phyloP scores from a whole-genome alignment of 92 coral and sea anemone genomes.

The Zoanthus sansibaricus region DNA sequence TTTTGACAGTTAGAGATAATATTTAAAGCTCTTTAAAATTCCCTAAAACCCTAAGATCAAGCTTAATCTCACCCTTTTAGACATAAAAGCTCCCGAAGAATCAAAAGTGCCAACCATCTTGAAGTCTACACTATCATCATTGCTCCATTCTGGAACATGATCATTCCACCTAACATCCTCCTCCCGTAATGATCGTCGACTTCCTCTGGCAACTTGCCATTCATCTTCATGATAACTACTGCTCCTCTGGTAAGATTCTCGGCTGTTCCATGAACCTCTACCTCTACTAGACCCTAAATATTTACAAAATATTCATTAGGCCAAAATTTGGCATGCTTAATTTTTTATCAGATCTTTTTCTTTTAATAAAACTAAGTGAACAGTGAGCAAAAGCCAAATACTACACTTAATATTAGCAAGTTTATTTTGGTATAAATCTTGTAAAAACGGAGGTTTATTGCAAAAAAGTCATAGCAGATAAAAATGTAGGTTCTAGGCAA shows the following conservation, averaged over 20 bases:
- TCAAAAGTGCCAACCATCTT: constrained; percentile 91
- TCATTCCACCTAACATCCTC: constrained; percentile 83
- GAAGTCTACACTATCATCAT: constrained; percentile 87
- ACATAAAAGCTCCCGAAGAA: constrained; percentile 92
- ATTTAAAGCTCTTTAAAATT: neutral
- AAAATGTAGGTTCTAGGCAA: too few relatives aligned
- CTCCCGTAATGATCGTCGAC: constrained; percentile 79
- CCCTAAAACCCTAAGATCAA: neutral
- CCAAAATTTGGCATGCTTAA: neutral
- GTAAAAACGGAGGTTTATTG: too few relatives aligned
- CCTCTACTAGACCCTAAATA: constrained; percentile 68
- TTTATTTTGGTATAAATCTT: too few relatives aligned
- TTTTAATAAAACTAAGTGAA: too few relatives aligned
- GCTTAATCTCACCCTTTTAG: constrained; percentile 68
- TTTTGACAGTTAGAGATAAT: too few relatives aligned
- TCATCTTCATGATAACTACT: constrained; percentile 78
- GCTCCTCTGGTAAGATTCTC: constrained; percentile 74
- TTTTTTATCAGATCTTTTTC: too few relatives aligned
- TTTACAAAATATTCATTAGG: neutral
- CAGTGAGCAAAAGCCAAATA: too few relatives aligned
- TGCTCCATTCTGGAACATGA: constrained; percentile 94
- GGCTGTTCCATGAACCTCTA: constrained; percentile 75
- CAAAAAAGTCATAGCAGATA: too few relatives aligned
- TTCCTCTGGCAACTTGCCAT: constrained; percentile 86
- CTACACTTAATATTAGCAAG: too few relatives aligned